Percentiles rank a stretch among this genome's conserved stretches.
Evolutionary conservation across 2,888 invertebrate genomes (phyloP).

Genomic region (Tetranychus truncatus): DNA sequence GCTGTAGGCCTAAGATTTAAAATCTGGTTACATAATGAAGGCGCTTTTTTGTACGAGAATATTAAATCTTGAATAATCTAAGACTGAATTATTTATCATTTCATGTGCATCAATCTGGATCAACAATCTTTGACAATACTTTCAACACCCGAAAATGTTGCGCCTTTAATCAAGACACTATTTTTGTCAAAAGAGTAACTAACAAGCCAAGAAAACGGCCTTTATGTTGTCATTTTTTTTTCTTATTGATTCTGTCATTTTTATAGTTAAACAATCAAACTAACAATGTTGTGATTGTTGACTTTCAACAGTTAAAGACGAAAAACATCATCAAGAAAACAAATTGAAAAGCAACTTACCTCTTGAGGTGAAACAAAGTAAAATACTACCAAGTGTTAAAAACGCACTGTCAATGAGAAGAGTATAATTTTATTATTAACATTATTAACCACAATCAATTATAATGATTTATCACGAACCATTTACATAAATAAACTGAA

Average conservation of each 20-base stretch:
- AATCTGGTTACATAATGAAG: too few species aligned
- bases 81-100: not conserved
- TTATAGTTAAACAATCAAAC: not conserved
- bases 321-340: not conserved
- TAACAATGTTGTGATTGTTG: not conserved
- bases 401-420: constrained; percentile 9
- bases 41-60: too few species aligned
- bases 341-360: constrained; percentile 19
- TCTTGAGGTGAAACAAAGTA: constrained; percentile 21
- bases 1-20: too few species aligned
- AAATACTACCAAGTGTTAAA: constrained; percentile 15
- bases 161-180: not conserved
- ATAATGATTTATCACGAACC: too few species aligned
- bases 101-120: not conserved
- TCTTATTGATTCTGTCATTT: not conserved
- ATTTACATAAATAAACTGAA: too few species aligned
- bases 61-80: not conserved
- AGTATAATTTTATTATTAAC: not conserved
- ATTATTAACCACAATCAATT: too few species aligned
- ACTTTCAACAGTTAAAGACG: not conserved
- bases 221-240: not conserved
- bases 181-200: not conserved
- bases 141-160: not conserved
- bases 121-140: not conserved
- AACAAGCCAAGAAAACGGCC: constrained; percentile 1